phyloP scores from a whole-genome alignment of 2,797 vertebrate species.

The Oryzias sinensis region DNA sequence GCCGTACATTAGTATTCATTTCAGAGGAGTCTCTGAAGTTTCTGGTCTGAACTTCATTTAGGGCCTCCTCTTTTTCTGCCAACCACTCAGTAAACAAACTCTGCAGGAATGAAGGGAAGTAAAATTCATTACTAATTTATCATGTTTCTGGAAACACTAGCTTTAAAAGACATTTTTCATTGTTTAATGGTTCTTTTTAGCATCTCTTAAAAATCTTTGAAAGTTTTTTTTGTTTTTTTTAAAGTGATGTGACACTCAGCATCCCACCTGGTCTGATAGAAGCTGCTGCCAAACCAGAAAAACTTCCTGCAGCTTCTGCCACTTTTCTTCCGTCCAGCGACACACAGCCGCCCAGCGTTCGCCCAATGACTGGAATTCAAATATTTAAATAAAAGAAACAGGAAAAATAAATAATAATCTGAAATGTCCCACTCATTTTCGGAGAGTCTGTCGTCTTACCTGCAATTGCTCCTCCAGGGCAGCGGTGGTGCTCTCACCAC shows the following conservation, averaged over 20 bases:
- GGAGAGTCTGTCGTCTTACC: conserved; percentile 66
- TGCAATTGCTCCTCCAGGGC: conserved; percentile 91
- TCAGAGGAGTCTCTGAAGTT: conserved; percentile 89
- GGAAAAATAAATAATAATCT: too few species aligned
- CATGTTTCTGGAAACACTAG: background rate
- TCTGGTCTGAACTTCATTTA: conserved; percentile 88
- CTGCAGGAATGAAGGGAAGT: conserved; percentile 57
- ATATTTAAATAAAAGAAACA: too few species aligned
- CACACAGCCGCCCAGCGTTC: conserved; percentile 98
- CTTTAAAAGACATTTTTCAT: background rate
- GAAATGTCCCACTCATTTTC: background rate
- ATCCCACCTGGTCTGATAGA: conserved; percentile 88
- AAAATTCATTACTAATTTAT: background rate
- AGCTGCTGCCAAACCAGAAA: conserved; percentile 90
- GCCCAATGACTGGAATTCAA: conserved; percentile 81
- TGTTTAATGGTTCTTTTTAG: background rate
- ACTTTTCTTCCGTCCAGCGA: conserved; percentile 94
- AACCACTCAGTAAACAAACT: conserved; percentile 88
- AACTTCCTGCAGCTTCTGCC: conserved; percentile 87
- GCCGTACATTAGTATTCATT: conserved; percentile 88
- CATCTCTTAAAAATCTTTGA: background rate
- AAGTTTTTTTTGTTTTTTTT: background rate
- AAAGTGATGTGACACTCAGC: background rate
- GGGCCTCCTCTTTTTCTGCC: conserved; percentile 87
- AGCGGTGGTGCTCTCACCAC: conserved; percentile 89